Percentiles rank a stretch among this genome's conserved stretches.
These are phyloP conservation scores for Apostichopus japonicus DNA, from an alignment of 35 echinoderm and acorn worm species.

Conservation along the genomic window DNA sequence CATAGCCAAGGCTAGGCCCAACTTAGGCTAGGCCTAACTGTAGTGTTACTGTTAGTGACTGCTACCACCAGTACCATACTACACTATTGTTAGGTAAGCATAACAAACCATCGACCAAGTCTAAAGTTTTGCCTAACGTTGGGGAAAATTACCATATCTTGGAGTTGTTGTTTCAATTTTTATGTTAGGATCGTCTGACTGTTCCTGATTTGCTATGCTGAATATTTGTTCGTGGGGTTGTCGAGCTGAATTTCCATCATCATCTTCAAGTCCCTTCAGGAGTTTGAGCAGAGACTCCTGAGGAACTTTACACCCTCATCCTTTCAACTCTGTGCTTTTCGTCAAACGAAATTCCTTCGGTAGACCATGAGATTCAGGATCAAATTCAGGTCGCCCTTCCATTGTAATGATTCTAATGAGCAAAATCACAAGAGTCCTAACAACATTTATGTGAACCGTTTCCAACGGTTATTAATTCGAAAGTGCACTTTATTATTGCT, in stretches of 20 bases:
- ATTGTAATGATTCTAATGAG: constrained; percentile 12
- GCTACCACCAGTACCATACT: too few relatives aligned
- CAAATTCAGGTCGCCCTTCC: constrained; percentile 66
- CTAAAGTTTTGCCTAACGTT: too few relatives aligned
- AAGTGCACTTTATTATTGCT: too few relatives aligned
- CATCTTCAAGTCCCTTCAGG: constrained; percentile 88
- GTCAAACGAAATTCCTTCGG: constrained; percentile 95
- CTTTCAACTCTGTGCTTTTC: constrained; percentile 86
- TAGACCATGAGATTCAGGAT: constrained; percentile 86
- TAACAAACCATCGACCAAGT: too few relatives aligned
- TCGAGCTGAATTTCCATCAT: constrained; percentile 47
- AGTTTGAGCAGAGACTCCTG: constrained; percentile 99
- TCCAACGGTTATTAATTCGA: too few relatives aligned
- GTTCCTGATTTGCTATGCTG: constrained; percentile 1
- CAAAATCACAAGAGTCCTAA: too few relatives aligned
- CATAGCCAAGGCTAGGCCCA: too few relatives aligned
- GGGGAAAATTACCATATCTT: constrained; percentile 32
- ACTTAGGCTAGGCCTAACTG: too few relatives aligned
- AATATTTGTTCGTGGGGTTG: constrained; percentile 55
- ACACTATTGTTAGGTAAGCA: too few relatives aligned
- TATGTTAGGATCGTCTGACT: constrained; percentile 25
- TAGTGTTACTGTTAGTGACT: too few relatives aligned
- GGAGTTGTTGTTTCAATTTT: constrained; percentile 32
- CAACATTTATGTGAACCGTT: too few relatives aligned
- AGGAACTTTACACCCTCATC: constrained; percentile 99